Conservation (phyloP, 2,797 vertebrate species). For the Melanotaenia nigrans region DNA sequence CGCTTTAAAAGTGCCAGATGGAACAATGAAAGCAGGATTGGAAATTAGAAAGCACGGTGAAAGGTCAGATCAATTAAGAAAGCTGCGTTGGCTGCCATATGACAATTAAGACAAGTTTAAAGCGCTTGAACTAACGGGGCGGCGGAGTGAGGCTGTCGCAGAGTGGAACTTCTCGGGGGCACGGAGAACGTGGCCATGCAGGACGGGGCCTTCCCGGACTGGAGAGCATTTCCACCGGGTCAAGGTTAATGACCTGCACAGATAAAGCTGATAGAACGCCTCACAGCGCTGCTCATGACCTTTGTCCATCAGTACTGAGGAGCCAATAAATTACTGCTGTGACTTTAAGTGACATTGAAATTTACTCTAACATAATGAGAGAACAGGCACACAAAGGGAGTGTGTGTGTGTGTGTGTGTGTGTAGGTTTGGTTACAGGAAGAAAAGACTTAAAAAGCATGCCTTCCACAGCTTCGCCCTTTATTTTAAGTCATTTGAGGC, state of each 20-base stretch:
- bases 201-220: slow-evolving; percentile 69
- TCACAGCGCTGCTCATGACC: slow-evolving; percentile 77
- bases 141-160: slow-evolving; percentile 69
- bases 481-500: background rate
- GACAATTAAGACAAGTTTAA: slow-evolving; percentile 97
- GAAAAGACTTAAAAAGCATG: background rate
- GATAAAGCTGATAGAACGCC: slow-evolving; percentile 84
- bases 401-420: too few relatives aligned
- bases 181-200: slow-evolving; percentile 59
- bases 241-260: slow-evolving; percentile 86
- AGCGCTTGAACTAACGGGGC: slow-evolving; percentile 85
- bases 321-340: slow-evolving; percentile 84
- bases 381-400: slow-evolving; percentile 27
- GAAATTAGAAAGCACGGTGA: slow-evolving; percentile 98
- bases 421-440: slow-evolving; percentile 1
- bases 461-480: background rate
- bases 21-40: slow-evolving; percentile 99
- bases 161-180: slow-evolving; percentile 81
- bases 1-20: slow-evolving; percentile 99
- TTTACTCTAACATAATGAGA: slow-evolving; percentile 75
- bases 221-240: slow-evolving; percentile 81
- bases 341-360: slow-evolving; percentile 87
- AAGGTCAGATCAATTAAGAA: slow-evolving; percentile 99
- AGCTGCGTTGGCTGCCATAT: slow-evolving; percentile 95
- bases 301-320: slow-evolving; percentile 83